phyloP scores from a whole-genome alignment of 92 coral and sea anemone species.

The Heliopora coerulea region DNA sequence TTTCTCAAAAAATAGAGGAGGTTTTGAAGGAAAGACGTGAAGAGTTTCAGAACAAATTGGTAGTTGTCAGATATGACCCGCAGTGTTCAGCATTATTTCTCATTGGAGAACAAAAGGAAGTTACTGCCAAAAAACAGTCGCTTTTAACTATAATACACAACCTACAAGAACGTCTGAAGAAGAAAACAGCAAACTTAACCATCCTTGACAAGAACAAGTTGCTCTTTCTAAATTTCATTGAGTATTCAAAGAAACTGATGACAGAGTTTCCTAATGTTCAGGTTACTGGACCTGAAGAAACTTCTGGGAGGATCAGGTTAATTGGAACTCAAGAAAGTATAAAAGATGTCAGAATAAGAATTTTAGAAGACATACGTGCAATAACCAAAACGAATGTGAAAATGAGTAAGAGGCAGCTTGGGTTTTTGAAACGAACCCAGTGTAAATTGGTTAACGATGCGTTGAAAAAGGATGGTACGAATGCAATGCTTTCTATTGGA shows the following conservation, averaged over 20 bases:
- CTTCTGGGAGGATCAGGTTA: constrained; percentile 4
- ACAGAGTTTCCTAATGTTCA: not conserved
- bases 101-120: constrained; percentile 8
- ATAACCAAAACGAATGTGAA: not conserved
- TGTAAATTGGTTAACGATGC: constrained; percentile 15
- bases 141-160: not conserved
- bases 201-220: constrained; percentile 14
- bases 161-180: not conserved
- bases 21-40: not conserved
- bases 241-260: not conserved
- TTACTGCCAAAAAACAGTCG: not conserved
- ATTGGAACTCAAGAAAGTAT: not conserved
- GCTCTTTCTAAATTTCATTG: constrained; percentile 12
- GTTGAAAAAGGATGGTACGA: not conserved
- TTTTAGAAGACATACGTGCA: not conserved
- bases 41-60: not conserved
- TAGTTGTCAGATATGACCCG: not conserved
- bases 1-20: constrained; percentile 7
- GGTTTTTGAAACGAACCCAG: constrained; percentile 8
- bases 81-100: not conserved
- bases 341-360: not conserved
- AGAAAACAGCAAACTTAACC: not conserved
- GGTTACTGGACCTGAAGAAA: constrained; percentile 1
- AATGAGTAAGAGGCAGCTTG: constrained; percentile 11
- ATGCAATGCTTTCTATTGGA: not conserved